Evolutionary conservation across 2,888 invertebrate species (phyloP), one percentile per base, ranked within the genome.

Genomic region (Noctua comes): DNA sequence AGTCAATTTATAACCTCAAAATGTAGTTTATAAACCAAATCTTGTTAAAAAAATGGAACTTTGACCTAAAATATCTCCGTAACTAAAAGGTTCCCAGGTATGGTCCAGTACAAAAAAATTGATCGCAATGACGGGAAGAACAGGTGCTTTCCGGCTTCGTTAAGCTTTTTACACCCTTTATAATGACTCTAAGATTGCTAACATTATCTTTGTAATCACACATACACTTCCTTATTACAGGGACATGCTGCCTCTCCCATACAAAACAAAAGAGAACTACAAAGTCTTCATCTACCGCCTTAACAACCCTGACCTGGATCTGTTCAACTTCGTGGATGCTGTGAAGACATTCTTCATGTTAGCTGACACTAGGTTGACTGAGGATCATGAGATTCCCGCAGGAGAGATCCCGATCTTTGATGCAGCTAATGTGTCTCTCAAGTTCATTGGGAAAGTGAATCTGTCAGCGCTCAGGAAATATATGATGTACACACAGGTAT

Each of bases 321-420:
- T 97, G 91, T 98, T 98, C 90, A 97, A 97, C 89, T 98, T 98
- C 93, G 96, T 97, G 62, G 98, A 98, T 86, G 97, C 97, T 2
- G 96, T 98, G 69, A 98, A 98, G 93, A 97, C 97, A 0, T 98
- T 98, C 96, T 98, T 98, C 93, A 98, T 98, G 97, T 94, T 98
- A 68, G 98, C 98, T 10, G 98, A 98, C 91, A 97, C 98, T 40
- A 96, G 98, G 81, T 96, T 98, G 86, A 97, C 97, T 31, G 97
- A 96, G 51, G 97, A 97, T 82, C 95, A 95, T 1, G 97, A 97
- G 59, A 96, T 97, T 70, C 97, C 97, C 0, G 97, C 97, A 0
- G 98, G 98, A 1, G 98, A 98, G 91, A 97, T 98, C 73, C 98
- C 98, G 0, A 97, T 98, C 70, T 98, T 98, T 86, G 98, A 98